These are phyloP conservation scores for Cephus runcator DNA, from an alignment of 2,888 invertebrate genomes.

Conservation along the genomic window DNA sequence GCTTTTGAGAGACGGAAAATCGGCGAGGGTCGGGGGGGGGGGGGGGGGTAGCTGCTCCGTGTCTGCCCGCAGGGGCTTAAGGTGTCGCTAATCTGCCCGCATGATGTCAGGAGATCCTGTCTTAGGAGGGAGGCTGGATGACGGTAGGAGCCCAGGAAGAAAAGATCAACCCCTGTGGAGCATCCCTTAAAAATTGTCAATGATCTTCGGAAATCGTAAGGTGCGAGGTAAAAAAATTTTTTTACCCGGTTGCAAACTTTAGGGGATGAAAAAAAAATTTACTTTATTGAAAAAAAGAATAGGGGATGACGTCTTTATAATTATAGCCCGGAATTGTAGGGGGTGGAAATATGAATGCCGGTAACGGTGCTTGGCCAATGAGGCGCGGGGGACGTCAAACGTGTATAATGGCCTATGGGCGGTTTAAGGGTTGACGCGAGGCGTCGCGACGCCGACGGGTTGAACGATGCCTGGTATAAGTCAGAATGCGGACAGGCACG, in stretches of 20 bases:
- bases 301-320: background rate
- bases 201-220: background rate
- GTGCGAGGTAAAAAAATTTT: background rate
- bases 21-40: background rate
- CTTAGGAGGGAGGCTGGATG: background rate
- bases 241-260: background rate
- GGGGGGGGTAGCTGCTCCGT: background rate
- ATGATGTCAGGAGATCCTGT: background rate
- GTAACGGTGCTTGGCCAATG: background rate
- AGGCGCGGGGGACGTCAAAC: background rate
- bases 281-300: too few species aligned
- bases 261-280: background rate
- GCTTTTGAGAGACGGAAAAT: background rate
- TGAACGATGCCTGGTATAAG: slow-evolving; percentile 65
- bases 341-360: background rate
- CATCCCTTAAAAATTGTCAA: background rate
- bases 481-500: slow-evolving; percentile 65
- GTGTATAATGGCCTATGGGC: slow-evolving; percentile 13
- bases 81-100: slow-evolving; percentile 10
- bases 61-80: slow-evolving; percentile 10
- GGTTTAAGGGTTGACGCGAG: slow-evolving; percentile 29
- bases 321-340: background rate
- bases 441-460: slow-evolving; percentile 37
- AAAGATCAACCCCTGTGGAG: background rate
- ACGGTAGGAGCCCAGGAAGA: background rate